These are phyloP conservation scores for Hermaeophaga mercurialis DNA, from an alignment of 2,888 invertebrate species.

Conservation along the genomic window DNA sequence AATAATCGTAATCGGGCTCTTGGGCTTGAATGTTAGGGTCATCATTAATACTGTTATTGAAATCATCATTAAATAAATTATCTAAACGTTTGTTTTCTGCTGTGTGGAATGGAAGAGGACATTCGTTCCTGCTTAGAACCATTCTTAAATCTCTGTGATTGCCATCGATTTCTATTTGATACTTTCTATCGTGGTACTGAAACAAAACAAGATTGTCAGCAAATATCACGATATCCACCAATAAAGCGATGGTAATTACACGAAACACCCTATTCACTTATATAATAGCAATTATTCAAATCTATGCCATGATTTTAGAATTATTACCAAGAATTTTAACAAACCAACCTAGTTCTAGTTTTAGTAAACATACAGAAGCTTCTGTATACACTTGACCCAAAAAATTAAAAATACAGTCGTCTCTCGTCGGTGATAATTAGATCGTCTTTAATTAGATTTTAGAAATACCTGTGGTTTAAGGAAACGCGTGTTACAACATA, in stretches of 20 bases:
- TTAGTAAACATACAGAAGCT: no score
- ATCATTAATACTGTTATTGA: conserved; percentile 45
- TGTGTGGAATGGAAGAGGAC: conserved; percentile 56
- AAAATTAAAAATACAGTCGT: conserved; percentile 9
- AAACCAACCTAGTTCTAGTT: no score
- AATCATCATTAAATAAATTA: conserved; percentile 43
- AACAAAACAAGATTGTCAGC: no score
- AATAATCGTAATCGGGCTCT: conserved; percentile 50
- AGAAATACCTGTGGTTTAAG: background rate
- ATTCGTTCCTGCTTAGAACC: conserved; percentile 61
- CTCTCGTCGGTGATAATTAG: conserved; percentile 6
- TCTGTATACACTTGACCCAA: conserved; percentile 4
- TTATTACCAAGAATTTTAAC: no score
- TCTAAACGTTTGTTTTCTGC: conserved; percentile 52
- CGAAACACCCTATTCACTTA: no score
- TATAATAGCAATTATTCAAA: no score
- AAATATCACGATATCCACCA: no score
- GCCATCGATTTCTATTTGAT: conserved; percentile 62
- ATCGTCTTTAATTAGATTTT: conserved; percentile 1
- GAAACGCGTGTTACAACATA: background rate
- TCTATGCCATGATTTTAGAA: no score
- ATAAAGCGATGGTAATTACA: no score
- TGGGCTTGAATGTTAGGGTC: conserved; percentile 56
- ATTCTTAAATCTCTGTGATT: conserved; percentile 60
- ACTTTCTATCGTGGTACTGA: conserved; percentile 67